Evolutionary conservation across 2,113 vertebrate genomes (phyloP), one percentile per base, ranked within the genome.

Genomic region (Channa maculata): DNA sequence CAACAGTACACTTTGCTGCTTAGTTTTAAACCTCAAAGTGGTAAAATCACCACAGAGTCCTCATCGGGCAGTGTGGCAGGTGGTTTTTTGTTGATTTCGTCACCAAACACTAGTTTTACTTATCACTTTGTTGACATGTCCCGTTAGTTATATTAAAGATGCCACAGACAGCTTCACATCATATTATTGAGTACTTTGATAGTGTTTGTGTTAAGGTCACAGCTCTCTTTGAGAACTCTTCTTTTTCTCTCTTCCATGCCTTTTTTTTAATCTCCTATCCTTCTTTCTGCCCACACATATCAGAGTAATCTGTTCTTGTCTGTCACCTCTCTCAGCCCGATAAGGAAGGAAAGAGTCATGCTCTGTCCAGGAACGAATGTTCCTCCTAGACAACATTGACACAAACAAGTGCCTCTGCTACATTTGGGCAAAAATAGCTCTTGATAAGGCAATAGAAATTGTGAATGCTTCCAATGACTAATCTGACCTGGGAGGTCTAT

Each of bases 261-360:
- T 66, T 48, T 55, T n/a, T 66, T 48, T 55, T 68, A 68, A 68
- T 86, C 75, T 74, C 8, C 13, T 62, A 64, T 71, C 43, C 64
- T 49, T 44, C 65, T 12, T 5, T 45, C 39, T 48, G 1, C 50
- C 65, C 37, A 9, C 12, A 57, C 51, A 71, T 83, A 85, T 88
- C 62, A 13, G 68, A 64, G 54, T 77, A 67, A 89, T 91, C 88
- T 82, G 59, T 86, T 81, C 75, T 75, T 77, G 86, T 87, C 87
- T 80, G 82, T 84, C 86, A 81, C 85, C 82, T 79, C 61, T 83
- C 67, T 73, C 33, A 14, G 34, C 46, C 83, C 3, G 86, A 88
- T 91, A 89, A 90, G 84, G 54, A 75, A 13, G 36, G 52, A 46
- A 71, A 76, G 78, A 80, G 83, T 78, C 86, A n/a, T 64, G 80